Base-by-base conservation (phyloP, 2,113 vertebrate species). In the Puntigrus tetrazona region DNA sequence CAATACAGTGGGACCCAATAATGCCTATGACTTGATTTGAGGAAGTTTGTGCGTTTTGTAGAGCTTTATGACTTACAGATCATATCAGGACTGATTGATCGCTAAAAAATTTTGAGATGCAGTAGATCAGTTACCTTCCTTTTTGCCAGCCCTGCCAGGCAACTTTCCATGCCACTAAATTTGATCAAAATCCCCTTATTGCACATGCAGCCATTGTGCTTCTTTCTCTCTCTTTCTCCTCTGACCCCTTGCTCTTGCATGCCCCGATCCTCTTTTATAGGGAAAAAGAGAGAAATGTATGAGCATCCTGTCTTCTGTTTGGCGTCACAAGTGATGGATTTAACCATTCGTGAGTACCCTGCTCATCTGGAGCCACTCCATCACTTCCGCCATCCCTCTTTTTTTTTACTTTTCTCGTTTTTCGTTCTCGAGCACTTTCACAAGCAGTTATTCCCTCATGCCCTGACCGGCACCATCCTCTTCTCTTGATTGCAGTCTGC, bases 321-420 rank as follows among this genome's bases (percentile, higher is more conserved):
- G 98, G 98, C 98, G 95, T 99, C 98, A 96, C 98, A 99, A 98
- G 98, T 99, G 97, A 99, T 99, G 98, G 98, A 99, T 99, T 99
- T 99, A 99, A 99, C 98, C 95, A 99, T 99, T 98, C 98, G 98
- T 99, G 98, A 99, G 98, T 99, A 99, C 97, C 93, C 96, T 95
- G 94, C 95, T 94, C 95, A 94, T 95, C 94, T 93, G 95, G 92
- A 70, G 55, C 69, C 82, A 75, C 82, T 61, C 86, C 78, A 69
- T 82, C 47, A 75, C 67, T 81, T 77, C 31, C 85, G 80, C 83
- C 61, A 3, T 29, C 73, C 25, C 70, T 75, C 61, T 87, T 55
- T 81, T 61, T 47, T 43, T 22, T 36, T 43, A 65, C 1, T 43
- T 22, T 11, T n/a, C 29, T 16, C 3, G 9, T 50, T 22, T 27